These are phyloP conservation scores for Linurgus olivaceus DNA, from an alignment of 2,797 vertebrate genomes.

Conservation along the genomic window DNA sequence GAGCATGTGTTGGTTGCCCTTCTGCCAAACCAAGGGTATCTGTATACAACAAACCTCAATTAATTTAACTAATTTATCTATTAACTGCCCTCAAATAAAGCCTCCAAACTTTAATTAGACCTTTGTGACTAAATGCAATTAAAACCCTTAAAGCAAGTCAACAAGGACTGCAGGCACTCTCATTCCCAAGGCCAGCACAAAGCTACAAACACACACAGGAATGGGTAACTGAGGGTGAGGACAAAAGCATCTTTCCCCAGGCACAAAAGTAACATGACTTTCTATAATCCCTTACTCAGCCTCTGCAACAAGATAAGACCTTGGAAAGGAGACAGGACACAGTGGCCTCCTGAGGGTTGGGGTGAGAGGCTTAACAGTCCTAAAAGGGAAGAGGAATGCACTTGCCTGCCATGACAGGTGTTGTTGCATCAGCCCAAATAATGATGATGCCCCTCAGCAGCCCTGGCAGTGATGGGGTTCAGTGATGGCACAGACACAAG, in stretches of 20 bases:
- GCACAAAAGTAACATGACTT: not conserved
- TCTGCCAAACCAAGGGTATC: slow-evolving; percentile 10
- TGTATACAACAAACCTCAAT: slow-evolving; percentile 24
- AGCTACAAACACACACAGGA: not conserved
- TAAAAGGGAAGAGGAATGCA: not conserved
- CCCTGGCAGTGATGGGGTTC: not conserved
- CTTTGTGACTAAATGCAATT: slow-evolving; percentile 15
- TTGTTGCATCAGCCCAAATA: not conserved
- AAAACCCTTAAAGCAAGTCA: slow-evolving; percentile 2
- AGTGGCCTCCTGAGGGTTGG: not conserved
- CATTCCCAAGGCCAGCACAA: not conserved
- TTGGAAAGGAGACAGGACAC: not conserved
- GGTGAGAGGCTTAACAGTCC: not conserved
- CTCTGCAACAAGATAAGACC: not conserved
- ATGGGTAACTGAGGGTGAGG: not conserved
- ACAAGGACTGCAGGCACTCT: not conserved
- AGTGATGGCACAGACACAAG: not conserved
- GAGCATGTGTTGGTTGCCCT: not conserved
- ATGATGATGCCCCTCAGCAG: not conserved
- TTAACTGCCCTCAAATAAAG: slow-evolving; percentile 15
- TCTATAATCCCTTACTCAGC: not conserved
- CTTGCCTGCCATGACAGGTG: not conserved
- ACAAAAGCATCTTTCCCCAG: not conserved
- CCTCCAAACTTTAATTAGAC: slow-evolving; percentile 47
- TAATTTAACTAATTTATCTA: slow-evolving; percentile 47